A percentile compares a stretch with the other conserved stretches of the same genome.
Conservation (phyloP, 2,888 invertebrate genomes). For the Pristionchus exspectatus region DNA sequence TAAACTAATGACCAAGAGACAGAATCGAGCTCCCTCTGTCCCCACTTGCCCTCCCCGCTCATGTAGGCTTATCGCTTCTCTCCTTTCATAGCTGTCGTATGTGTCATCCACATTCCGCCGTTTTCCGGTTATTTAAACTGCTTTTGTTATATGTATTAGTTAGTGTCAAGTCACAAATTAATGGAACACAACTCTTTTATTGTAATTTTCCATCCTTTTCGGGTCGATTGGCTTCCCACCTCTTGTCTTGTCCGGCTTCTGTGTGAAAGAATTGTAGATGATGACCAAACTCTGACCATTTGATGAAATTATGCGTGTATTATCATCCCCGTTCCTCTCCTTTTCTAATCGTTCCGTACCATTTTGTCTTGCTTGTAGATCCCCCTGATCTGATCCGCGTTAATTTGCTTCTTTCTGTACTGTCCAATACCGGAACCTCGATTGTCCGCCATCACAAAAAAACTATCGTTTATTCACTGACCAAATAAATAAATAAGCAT, state of each 20-base stretch:
- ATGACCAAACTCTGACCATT: conserved; percentile 6
- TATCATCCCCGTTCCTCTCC: not conserved
- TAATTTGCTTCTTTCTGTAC: not conserved
- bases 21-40: conserved; percentile 62
- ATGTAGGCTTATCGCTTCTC: not conserved
- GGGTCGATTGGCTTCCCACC: conserved; percentile 19
- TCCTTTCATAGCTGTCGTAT: not conserved
- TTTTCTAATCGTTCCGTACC: not conserved
- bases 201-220: not conserved
- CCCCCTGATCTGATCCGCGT: not conserved
- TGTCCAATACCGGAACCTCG: not conserved
- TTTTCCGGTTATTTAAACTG: conserved; percentile 16
- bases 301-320: conserved; percentile 44
- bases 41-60: conserved; percentile 60
- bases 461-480: conserved; percentile 41
- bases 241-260: conserved; percentile 8
- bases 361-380: conserved; percentile 21
- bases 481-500: not conserved
- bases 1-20: conserved; percentile 64
- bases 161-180: not conserved
- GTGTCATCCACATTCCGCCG: conserved; percentile 19
- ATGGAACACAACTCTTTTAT: conserved; percentile 12
- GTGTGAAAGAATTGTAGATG: not conserved
- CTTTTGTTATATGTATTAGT: not conserved
- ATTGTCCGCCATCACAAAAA: conserved; percentile 39